Evolutionary conservation across 2,888 invertebrate genomes (phyloP).

Genomic region (Platycnemis pennipes): DNA sequence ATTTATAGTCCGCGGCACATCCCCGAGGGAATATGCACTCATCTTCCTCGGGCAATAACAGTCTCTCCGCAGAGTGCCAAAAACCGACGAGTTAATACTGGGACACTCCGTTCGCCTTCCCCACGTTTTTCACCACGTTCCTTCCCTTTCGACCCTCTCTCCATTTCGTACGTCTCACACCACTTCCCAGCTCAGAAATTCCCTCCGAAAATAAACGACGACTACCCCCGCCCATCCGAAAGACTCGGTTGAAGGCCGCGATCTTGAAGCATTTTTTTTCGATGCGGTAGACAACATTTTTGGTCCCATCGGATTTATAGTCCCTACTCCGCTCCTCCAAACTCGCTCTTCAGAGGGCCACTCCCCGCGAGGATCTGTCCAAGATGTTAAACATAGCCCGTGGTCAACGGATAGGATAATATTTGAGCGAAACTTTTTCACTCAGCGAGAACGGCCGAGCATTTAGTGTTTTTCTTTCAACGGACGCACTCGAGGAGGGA

Average conservation of each 20-base stretch:
- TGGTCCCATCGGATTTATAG: neutral
- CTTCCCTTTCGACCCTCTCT: neutral
- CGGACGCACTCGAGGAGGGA: neutral
- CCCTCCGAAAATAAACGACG: neutral
- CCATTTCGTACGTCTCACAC: neutral
- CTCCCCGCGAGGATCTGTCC: no score
- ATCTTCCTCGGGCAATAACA: neutral
- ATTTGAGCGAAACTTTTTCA: neutral
- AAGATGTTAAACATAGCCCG: no score
- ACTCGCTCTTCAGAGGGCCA: no score
- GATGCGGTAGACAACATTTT: neutral
- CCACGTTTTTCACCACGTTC: neutral
- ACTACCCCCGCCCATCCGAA: neutral
- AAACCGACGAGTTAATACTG: neutral
- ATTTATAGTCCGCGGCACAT: neutral
- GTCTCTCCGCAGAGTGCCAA: neutral
- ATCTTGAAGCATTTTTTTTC: neutral
- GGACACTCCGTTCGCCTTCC: neutral
- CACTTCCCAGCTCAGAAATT: neutral
- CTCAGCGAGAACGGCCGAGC: neutral
- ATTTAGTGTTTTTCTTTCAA: no score
- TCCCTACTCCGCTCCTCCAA: neutral
- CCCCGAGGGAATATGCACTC: neutral
- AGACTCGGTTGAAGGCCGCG: constrained; percentile 3
- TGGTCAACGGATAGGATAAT: neutral